Evolutionary conservation across 2,797 vertebrate genomes (phyloP).

Genomic region (Gymnoscopelus braueri): DNA sequence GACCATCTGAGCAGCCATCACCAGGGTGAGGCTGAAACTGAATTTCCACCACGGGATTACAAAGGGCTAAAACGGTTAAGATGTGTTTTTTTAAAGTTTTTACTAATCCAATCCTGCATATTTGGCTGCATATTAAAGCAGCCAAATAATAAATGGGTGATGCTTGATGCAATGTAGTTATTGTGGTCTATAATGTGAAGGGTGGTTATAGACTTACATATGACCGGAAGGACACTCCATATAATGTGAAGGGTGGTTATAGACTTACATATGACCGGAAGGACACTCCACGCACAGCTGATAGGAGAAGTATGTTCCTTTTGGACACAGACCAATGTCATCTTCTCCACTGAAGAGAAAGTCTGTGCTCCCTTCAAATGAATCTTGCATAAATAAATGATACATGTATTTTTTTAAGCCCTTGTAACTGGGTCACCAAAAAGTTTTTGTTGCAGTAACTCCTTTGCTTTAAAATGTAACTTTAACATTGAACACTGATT

Average conservation of each 20-base stretch:
- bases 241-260: slow-evolving; percentile 9
- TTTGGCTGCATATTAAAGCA: too few species aligned
- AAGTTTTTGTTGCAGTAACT: too few species aligned
- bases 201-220: slow-evolving; percentile 80
- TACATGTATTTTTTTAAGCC: background rate
- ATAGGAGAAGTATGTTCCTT: slow-evolving; percentile 77
- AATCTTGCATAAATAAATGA: slow-evolving; percentile 35
- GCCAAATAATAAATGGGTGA: too few species aligned
- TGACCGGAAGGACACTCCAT: slow-evolving; percentile 84
- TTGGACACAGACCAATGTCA: slow-evolving; percentile 70
- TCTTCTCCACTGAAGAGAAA: slow-evolving; percentile 33
- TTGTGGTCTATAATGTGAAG: slow-evolving; percentile 4
- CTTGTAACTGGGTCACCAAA: too few species aligned
- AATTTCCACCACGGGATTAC: too few species aligned
- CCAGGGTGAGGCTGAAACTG: too few species aligned
- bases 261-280: slow-evolving; percentile 86
- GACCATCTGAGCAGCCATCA: too few species aligned
- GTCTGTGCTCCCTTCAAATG: slow-evolving; percentile 57
- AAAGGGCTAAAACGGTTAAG: too few species aligned
- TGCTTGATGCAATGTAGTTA: too few species aligned
- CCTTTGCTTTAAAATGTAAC: slow-evolving; percentile 3
- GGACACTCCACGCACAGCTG: slow-evolving; percentile 86
- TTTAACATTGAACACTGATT: background rate
- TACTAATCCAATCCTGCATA: too few species aligned
- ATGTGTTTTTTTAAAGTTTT: too few species aligned